Percentiles rank a stretch among this genome's conserved stretches.
Evolutionary conservation across 2,888 invertebrate genomes (phyloP).

Genomic region (Caenorhabditis sp.): DNA sequence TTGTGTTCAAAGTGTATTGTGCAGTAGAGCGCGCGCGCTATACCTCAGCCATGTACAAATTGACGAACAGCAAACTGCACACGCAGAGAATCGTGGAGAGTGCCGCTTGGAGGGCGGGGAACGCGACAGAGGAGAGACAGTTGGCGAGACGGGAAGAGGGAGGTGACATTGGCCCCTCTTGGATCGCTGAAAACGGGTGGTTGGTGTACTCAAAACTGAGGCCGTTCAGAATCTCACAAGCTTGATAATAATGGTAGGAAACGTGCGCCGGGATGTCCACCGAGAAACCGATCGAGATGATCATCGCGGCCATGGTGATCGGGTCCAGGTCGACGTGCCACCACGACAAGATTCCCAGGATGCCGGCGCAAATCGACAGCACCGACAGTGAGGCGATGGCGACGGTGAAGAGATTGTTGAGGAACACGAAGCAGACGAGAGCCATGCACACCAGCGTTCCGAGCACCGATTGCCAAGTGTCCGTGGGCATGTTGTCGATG

Average conservation of each 20-base stretch:
- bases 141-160: conserved; percentile 74
- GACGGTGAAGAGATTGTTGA: conserved; percentile 77
- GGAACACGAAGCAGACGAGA: conserved; percentile 78
- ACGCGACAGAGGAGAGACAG: conserved; percentile 76
- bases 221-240: conserved; percentile 63
- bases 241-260: conserved; percentile 78
- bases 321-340: conserved; percentile 78
- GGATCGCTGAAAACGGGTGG: conserved; percentile 56
- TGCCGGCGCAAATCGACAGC: conserved; percentile 71
- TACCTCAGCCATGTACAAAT: conserved; percentile 81
- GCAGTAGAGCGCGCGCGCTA: not conserved
- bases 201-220: not conserved
- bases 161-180: conserved; percentile 72
- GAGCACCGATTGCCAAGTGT: conserved; percentile 79
- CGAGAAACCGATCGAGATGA: conserved; percentile 80
- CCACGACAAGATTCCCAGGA: conserved; percentile 76
- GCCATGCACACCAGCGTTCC: conserved; percentile 79
- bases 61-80: conserved; percentile 77
- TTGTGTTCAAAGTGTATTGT: not conserved
- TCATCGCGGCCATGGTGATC: conserved; percentile 78
- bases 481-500: conserved; percentile 82
- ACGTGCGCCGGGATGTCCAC: conserved; percentile 82
- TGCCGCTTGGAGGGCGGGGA: conserved; percentile 78
- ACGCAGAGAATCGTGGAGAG: conserved; percentile 80
- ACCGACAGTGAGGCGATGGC: conserved; percentile 71